Percentiles rank a stretch among this genome's conserved stretches.
These are phyloP conservation scores for Olivierus martensii DNA, from an alignment of 1,140 invertebrate species.

Conservation along the genomic window DNA sequence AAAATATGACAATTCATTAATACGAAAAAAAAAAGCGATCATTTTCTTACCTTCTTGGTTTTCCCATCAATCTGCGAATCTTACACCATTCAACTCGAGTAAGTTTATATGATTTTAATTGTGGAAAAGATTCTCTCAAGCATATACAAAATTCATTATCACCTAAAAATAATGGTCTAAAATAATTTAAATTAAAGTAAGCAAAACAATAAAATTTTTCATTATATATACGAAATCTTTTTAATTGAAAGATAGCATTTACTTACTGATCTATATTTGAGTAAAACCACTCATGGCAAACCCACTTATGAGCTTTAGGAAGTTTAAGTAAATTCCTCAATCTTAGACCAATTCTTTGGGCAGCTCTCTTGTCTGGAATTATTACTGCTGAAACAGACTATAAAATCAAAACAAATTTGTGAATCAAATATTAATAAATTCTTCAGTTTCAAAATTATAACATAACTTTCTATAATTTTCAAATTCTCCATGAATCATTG, in stretches of 20 bases:
- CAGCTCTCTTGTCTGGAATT: conserved; percentile 42
- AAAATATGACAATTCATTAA: too few relatives aligned
- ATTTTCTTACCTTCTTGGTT: conserved; percentile 73
- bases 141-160: conserved; percentile 96
- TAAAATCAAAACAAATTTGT: neutral
- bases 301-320: conserved; percentile 98
- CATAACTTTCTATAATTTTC: too few relatives aligned
- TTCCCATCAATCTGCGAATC: conserved; percentile 90
- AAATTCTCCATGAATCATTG: too few relatives aligned
- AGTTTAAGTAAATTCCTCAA: conserved; percentile 92
- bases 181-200: conserved; percentile 14
- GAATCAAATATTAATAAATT: too few relatives aligned
- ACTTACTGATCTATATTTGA: conserved; percentile 83
- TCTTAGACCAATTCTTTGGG: conserved; percentile 76
- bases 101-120: conserved; percentile 68
- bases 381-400: neutral
- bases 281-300: conserved; percentile 99
- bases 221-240: too few relatives aligned
- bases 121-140: conserved; percentile 85
- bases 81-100: conserved; percentile 90
- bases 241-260: neutral
- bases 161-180: conserved; percentile 76
- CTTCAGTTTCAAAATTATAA: too few relatives aligned
- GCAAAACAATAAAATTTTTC: too few relatives aligned
- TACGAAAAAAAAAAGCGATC: too few relatives aligned